Conservation (phyloP, 2,113 vertebrate species). For the Myrmecobius fasciatus region DNA sequence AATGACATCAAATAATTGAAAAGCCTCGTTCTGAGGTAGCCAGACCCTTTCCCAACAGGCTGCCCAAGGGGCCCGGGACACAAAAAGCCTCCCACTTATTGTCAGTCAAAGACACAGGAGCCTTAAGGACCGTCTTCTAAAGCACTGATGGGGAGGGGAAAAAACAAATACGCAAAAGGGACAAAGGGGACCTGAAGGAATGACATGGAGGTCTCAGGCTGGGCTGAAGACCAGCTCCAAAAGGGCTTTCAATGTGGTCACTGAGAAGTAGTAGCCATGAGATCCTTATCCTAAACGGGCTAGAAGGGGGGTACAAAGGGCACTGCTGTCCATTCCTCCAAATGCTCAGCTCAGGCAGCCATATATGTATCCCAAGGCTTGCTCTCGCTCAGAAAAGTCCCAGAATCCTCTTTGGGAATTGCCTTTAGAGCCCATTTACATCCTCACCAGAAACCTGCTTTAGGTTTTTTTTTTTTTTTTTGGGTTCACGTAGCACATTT, state of each 20-base stretch:
- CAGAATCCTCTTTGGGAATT: not conserved
- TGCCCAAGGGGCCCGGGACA: not conserved
- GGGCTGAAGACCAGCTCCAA: not conserved
- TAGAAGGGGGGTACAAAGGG: too few relatives aligned
- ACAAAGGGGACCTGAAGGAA: not conserved
- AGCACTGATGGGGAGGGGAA: not conserved
- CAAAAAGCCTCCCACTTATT: not conserved
- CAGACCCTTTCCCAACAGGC: not conserved
- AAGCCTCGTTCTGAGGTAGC: not conserved
- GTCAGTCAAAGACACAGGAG: not conserved
- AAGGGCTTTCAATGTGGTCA: not conserved
- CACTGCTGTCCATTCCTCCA: not conserved
- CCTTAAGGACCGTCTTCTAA: not conserved
- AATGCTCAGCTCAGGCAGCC: not conserved
- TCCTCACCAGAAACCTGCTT: not conserved
- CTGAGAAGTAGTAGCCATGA: not conserved
- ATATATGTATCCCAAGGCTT: not conserved
- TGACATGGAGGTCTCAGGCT: not conserved
- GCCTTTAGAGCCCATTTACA: not conserved
- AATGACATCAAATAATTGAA: not conserved
- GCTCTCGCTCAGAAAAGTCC: not conserved
- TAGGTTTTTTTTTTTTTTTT: not conserved
- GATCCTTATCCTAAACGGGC: not conserved
- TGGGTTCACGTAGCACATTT: not conserved
- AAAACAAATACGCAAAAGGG: not conserved